Base-by-base conservation (phyloP, 1,140 invertebrate species). In the Olivierus martensii region DNA sequence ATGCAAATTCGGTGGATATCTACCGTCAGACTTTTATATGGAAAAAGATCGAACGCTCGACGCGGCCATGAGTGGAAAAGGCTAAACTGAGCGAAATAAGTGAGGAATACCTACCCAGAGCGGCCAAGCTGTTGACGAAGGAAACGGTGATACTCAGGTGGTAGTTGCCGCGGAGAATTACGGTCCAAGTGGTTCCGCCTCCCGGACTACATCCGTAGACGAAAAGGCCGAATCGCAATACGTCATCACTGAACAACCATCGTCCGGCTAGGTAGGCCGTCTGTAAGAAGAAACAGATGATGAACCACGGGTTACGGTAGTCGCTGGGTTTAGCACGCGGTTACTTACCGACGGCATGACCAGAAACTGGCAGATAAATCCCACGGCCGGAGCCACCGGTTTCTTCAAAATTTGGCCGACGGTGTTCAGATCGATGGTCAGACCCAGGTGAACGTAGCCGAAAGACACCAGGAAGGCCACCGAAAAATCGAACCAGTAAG, bases 391-490 rank as follows among this genome's bases (percentile, higher is more conserved):
- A 36, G 83, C 85, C 9, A 88, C 72, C 0, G 90, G 90, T 55
- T 72, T 76, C 54, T 71, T 78, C 1, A 92, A 53, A 10, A 82
- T 79, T 2, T 75, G 69, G 56, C 77, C 79, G 7, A 92, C 74
- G 7, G 82, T 75, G 0, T 71, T 63, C 73, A 85, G 78, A 64
- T 90, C 80, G 63, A 93, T 75, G 0, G 88, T 85, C 66, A 87
- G 90, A 1, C 90, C 90, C 72, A 93, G 92, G 69, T 93, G 91
- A 43, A 93, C 82, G 65, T 89, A 92, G 51, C 89, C 79, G 41
- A 90, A 70, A 1, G 81, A 80, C 50, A 92, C 85, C 38, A 94
- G 74, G 44, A 77, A 66, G 10, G 81, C 80, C 4, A 92, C 79
- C 52, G 83, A 84, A 37, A 70, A 75, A 0, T 82, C 80, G 61